Evolutionary conservation across 2,797 vertebrate species (phyloP), one percentile per base, ranked within the genome.

Genomic region (Sebastes diploproa): DNA sequence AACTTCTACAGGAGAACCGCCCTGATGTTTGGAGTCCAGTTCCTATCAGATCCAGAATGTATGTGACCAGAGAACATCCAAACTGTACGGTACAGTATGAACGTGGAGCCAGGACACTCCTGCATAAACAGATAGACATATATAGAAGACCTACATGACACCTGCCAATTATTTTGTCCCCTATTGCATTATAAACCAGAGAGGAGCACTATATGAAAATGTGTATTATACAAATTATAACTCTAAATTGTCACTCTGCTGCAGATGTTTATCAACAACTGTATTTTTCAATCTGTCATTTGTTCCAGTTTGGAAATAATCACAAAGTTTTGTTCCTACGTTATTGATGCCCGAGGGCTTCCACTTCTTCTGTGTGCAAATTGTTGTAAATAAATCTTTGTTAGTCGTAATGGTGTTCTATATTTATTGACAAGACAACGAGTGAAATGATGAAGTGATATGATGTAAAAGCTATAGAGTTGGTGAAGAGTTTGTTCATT

Each of bases 371-470:
- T 72, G 64, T 81, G 46, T 75, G 27, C 20, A 60, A 62, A 42
- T 20, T 67, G 72, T 60, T 84, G 63, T 82, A 79, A 87, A 90
- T 90, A 84, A 88, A 88, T 55, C 29, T 61, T 77, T 55, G 38
- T 54, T 67, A 69, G 69, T 70, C 36, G 58, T 20, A 56, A 18
- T 25, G 8, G 6, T 56, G 13, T 77, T 62, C 13, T 20, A 4
- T 34, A 6, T 55, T 83, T 27, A 58, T 36, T 70, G 61, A 59
- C 69, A 23, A 23, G 56, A 36, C 14, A 30, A 20, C 32, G 2
- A 38, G 56, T 62, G 7, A 55, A 34, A 63, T 16, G 2, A 42
- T 38, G 13, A 4, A 32, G 56, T 62, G 7, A 55, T 29, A 62
- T 14, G 13, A 38, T 42, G 5, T 55, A 23, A 64, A 42, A 25